Evolutionary conservation across 2,113 vertebrate species (phyloP), one percentile per base, ranked within the genome.

Genomic region (Electrona antarctica): DNA sequence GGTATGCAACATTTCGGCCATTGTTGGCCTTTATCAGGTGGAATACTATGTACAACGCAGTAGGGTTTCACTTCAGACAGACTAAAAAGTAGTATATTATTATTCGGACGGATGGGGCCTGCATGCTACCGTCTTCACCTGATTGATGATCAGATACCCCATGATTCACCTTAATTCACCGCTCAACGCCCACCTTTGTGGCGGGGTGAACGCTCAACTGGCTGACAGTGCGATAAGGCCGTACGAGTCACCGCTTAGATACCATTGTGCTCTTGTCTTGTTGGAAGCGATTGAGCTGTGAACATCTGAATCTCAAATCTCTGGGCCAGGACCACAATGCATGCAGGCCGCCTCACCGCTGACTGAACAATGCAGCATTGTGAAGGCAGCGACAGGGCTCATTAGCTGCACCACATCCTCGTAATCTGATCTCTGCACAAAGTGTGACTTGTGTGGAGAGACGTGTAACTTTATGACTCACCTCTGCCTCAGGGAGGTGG

Each of bases 391-490:
- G 79, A 83, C 87, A 71, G 82, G 79, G 79, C 81, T 90, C 87
- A 84, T 90, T 89, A 87, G 74, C 69, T 50, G 68, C 60, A 70
- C 80, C 76, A 81, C 82, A 84, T 81, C 83, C 77, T 79, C 67
- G 86, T 78, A 86, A 89, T 86, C 82, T 84, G 87, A 90, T 88
- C 85, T 73, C 49, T 59, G 21, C 9, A 68, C 69, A 3, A 21
- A 68, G 71, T 51, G 66, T 70, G 71, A 76, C 76, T 87, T 48
- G 68, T 77, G 71, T 74, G 33, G 33, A 68, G 56, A 56, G 15
- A 72, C 69, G 41, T 60, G 50, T 51, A 67, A 62, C 76, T 72
- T 41, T 12, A 13, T 84, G 84, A 87, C 74, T 86, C 72, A 81
- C 60, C 67, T 75, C 48, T 0, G 4, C 52, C 80, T 87, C 75